These are phyloP conservation scores for Hydriomena furcata DNA, from an alignment of 2,888 invertebrate genomes.

Conservation along the genomic window DNA sequence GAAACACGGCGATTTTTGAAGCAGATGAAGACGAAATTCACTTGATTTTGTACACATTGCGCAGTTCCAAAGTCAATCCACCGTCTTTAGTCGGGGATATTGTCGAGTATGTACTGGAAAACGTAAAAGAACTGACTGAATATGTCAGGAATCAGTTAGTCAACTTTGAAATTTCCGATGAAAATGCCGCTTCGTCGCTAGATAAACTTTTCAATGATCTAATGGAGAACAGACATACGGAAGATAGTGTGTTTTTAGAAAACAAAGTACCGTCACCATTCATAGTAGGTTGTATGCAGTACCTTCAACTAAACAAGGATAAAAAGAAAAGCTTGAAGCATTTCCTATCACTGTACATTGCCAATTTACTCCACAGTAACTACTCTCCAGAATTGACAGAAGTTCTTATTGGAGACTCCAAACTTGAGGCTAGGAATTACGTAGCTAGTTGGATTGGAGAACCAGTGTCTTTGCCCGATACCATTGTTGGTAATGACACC, in stretches of 20 bases:
- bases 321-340: constrained; percentile 63
- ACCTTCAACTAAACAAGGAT: constrained; percentile 58
- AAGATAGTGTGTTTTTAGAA: constrained; percentile 63
- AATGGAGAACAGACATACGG: constrained; percentile 60
- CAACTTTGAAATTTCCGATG: constrained; percentile 65
- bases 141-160: constrained; percentile 63
- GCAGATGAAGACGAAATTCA: constrained; percentile 86
- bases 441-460: constrained; percentile 75
- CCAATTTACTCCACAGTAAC: constrained; percentile 85
- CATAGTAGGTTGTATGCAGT: constrained; percentile 71
- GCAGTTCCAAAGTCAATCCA: constrained; percentile 60
- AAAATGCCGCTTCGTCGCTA: constrained; percentile 54
- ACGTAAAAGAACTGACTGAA: constrained; percentile 58
- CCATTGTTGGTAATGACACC: constrained; percentile 52
- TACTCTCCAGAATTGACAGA: constrained; percentile 78
- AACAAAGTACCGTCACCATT: constrained; percentile 71
- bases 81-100: constrained; percentile 63
- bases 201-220: constrained; percentile 68
- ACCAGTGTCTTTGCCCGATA: constrained; percentile 56
- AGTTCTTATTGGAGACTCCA: constrained; percentile 73
- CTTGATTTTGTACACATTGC: constrained; percentile 84
- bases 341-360: constrained; percentile 67
- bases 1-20: constrained; percentile 86
- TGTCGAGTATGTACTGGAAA: constrained; percentile 63
- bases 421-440: constrained; percentile 75